Base-by-base conservation (phyloP, 2,888 invertebrate genomes). In the Sympetrum striolatum region DNA sequence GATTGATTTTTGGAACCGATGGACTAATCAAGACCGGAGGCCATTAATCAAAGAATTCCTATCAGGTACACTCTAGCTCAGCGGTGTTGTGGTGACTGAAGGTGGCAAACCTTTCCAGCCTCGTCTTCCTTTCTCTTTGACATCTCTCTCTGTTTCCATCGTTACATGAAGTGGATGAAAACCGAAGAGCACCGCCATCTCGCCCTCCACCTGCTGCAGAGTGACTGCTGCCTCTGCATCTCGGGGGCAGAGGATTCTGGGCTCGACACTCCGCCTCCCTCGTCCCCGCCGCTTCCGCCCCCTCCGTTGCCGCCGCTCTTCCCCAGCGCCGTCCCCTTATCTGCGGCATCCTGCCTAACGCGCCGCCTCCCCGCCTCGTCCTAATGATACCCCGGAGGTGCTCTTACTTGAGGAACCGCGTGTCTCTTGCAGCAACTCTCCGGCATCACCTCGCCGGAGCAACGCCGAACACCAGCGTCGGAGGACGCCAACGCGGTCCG, bases 401-500 rank as follows among this genome's bases (percentile, higher is more conserved):
- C 91, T 91, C 91, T 48, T 48, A 48, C 48, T 15, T 48, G 48
- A 48, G 12, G 48, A 48, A 48, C 48, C 48, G 48, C 48, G 48
- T 48, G 48, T 48, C 48, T 48, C 48, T 48, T 48, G 48, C 48
- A 48, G 48, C 48, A 48, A 48, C 48, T 14, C 14, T 2, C 48
- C 48, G 12, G 6, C 48, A 15, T 15, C 48, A 8, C 48, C 48
- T 91, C 91, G 91, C 92, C 92, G 91, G 91, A 90, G 90, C 90
- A 90, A 31, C 14, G 90, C 60, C 90, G n/a, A n/a, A 22, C 39
- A 81, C 90, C 92, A 93, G 93, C 91, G 92, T 91, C 93, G 92
- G 93, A 93, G 93, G 91, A 90, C 91, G 90, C 92, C 92, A 94
- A 91, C 90, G 90, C 90, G 91, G 90, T 91, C 91, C 80, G 91